Conservation (phyloP, 2,797 vertebrate genomes). For the Microctenopoma steveboyesi region DNA sequence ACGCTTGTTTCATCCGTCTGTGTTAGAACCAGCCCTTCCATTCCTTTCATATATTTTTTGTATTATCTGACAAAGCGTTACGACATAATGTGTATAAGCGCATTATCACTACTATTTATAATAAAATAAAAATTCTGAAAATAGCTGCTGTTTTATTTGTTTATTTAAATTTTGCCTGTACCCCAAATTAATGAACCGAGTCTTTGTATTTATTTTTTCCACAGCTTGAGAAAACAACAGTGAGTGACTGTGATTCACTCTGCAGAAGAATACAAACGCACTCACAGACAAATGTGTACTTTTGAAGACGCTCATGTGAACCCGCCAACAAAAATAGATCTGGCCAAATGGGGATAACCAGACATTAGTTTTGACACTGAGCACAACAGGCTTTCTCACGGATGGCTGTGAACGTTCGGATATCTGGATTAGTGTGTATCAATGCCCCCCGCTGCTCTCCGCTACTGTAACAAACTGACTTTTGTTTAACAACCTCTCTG, state of each 20-base stretch:
- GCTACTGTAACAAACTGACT: conserved; percentile 80
- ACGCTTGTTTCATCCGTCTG: conserved; percentile 79
- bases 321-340: conserved; percentile 68
- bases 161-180: conserved; percentile 1
- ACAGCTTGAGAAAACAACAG: conserved; percentile 24
- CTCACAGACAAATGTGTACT: conserved; percentile 71
- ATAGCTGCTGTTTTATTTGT: conserved; percentile 36
- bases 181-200: conserved; percentile 40
- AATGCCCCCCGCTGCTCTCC: conserved; percentile 53
- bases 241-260: conserved; percentile 44
- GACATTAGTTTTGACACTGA: conserved; percentile 65
- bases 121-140: conserved; percentile 83
- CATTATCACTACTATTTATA: conserved; percentile 98
- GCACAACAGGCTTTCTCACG: conserved; percentile 76
- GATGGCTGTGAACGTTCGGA: conserved; percentile 47
- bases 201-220: conserved; percentile 67
- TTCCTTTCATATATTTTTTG: conserved; percentile 81
- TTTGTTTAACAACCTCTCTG: conserved; percentile 74
- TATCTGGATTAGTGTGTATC: conserved; percentile 73
- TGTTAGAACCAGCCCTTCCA: conserved; percentile 84
- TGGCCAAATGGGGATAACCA: conserved; percentile 64
- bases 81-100: conserved; percentile 92
- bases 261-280: conserved; percentile 33
- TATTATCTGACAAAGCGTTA: conserved; percentile 78
- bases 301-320: conserved; percentile 69